These are phyloP conservation scores for Stylophora pistillata DNA, from an alignment of 64 coral and sea anemone genomes.

Conservation along the genomic window DNA sequence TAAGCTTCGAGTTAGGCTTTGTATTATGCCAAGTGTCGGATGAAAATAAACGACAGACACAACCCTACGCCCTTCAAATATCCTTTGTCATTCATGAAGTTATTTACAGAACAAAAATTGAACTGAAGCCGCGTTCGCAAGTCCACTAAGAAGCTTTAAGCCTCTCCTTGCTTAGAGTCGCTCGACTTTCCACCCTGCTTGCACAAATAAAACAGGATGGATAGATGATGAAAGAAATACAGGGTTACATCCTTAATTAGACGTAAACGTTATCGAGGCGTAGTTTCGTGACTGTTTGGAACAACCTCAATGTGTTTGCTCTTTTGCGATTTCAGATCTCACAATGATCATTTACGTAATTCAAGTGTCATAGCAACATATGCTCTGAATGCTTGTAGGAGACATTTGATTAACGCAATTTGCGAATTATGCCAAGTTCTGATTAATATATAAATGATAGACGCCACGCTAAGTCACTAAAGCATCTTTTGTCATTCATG, in stretches of 20 bases:
- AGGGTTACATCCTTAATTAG: too few species aligned
- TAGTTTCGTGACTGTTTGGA: background rate
- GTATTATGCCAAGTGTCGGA: background rate
- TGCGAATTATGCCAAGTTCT: background rate
- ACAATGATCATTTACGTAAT: too few species aligned
- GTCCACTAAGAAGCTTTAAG: background rate
- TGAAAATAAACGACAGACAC: slow-evolving; percentile 17
- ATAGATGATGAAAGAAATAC: too few species aligned
- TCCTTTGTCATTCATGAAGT: background rate
- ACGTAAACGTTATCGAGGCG: too few species aligned
- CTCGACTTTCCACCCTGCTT: background rate
- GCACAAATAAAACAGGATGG: background rate
- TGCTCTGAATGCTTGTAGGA: too few species aligned
- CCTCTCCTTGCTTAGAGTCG: background rate
- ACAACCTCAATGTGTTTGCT: too few species aligned
- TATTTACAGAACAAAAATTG: background rate
- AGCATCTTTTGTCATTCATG: background rate
- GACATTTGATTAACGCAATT: too few species aligned
- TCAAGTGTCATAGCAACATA: too few species aligned
- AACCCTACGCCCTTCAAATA: background rate
- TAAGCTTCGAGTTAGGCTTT: background rate
- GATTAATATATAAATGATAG: slow-evolving; percentile 18
- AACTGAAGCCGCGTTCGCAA: background rate
- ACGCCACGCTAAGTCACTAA: background rate
- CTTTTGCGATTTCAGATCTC: too few species aligned